Evolutionary conservation across 2,113 vertebrate species (phyloP).

Genomic region (Bubo bubo): DNA sequence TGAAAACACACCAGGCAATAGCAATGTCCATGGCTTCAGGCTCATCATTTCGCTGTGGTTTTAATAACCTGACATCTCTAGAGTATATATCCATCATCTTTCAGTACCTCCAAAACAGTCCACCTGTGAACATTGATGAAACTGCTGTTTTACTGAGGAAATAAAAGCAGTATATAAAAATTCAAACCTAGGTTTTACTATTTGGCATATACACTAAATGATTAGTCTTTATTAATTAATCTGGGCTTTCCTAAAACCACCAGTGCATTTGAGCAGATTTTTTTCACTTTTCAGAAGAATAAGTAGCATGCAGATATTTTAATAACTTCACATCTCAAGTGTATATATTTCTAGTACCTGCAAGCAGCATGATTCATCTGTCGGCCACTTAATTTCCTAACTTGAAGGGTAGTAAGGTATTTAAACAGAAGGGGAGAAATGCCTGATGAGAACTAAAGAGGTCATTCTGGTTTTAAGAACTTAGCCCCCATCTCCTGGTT

Average conservation of each 20-base stretch:
- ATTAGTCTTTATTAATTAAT: slow-evolving; percentile 42
- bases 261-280: not conserved
- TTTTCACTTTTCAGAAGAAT: slow-evolving; percentile 36
- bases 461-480: slow-evolving; percentile 15
- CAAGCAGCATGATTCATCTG: not conserved
- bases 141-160: not conserved
- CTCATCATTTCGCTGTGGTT: not conserved
- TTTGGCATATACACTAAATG: not conserved
- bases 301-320: not conserved
- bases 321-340: slow-evolving; percentile 33
- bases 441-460: not conserved
- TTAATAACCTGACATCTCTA: slow-evolving; percentile 38
- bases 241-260: slow-evolving; percentile 28
- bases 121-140: not conserved
- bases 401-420: not conserved
- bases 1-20: not conserved
- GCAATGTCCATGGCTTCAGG: not conserved
- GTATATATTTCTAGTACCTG: slow-evolving; percentile 10
- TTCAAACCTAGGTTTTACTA: not conserved
- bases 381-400: slow-evolving; percentile 23
- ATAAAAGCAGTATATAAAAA: not conserved
- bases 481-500: not conserved
- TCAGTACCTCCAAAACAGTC: not conserved
- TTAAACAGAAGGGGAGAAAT: not conserved
- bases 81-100: slow-evolving; percentile 6